A percentile compares a stretch with the other conserved stretches of the same genome.
These are phyloP conservation scores for Hyles lineata DNA, from an alignment of 2,888 invertebrate genomes.

Conservation along the genomic window DNA sequence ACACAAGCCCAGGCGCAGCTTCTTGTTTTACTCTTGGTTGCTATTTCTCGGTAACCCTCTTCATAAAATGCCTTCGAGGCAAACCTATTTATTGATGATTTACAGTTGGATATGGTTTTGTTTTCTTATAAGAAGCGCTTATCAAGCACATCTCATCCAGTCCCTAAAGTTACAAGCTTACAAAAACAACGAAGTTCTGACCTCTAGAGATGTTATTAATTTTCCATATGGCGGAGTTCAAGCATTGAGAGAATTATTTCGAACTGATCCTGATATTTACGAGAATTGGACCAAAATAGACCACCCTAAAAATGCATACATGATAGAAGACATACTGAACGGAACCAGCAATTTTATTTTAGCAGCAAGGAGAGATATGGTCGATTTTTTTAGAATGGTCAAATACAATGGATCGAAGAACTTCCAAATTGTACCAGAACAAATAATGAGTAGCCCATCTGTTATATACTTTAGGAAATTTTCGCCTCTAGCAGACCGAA, in stretches of 20 bases:
- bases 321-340: constrained; percentile 52
- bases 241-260: constrained; percentile 57
- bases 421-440: constrained; percentile 62
- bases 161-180: constrained; percentile 55
- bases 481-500: constrained; percentile 52
- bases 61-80: constrained; percentile 50
- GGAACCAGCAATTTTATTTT: constrained; percentile 58
- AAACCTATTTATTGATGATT: constrained; percentile 49
- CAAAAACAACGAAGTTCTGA: constrained; percentile 43
- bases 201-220: constrained; percentile 51
- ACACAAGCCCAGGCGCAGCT: constrained; percentile 51
- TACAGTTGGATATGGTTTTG: constrained; percentile 64
- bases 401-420: constrained; percentile 50
- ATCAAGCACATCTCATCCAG: constrained; percentile 61
- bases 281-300: constrained; percentile 54
- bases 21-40: constrained; percentile 64
- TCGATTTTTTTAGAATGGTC: constrained; percentile 51
- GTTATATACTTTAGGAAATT: constrained; percentile 62
- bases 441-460: constrained; percentile 63
- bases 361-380: constrained; percentile 57
- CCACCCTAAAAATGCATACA: constrained; percentile 38
- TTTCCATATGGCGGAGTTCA: constrained; percentile 57
- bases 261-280: constrained; percentile 53
- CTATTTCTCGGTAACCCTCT: constrained; percentile 62
- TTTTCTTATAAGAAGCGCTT: constrained; percentile 60